Evolutionary conservation across 2,888 invertebrate genomes (phyloP).

Genomic region (Cistogaster globosa): DNA sequence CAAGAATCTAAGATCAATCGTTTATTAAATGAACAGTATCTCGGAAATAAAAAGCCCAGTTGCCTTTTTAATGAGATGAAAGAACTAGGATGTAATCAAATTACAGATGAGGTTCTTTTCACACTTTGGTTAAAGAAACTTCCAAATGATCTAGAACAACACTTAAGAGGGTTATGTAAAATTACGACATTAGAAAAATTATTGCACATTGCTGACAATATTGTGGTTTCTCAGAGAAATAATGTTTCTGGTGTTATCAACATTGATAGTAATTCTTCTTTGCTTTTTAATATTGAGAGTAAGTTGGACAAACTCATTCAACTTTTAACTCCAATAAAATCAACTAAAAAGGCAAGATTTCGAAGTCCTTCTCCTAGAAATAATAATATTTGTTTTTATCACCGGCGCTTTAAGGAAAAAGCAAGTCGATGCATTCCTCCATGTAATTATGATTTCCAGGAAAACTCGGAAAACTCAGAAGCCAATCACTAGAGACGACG

Average conservation of each 20-base stretch:
- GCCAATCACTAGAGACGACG: constrained; percentile 3
- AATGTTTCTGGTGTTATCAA: neutral
- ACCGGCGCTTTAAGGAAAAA: neutral
- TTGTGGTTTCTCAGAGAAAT: neutral
- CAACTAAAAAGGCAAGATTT: neutral
- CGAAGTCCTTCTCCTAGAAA: constrained; percentile 12
- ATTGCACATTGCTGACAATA: neutral
- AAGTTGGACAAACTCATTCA: neutral
- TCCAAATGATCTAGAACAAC: neutral
- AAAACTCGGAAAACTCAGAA: neutral
- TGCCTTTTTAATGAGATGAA: constrained; percentile 3
- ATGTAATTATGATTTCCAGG: neutral
- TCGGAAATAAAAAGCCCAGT: constrained; percentile 8
- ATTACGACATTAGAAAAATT: too few species aligned
- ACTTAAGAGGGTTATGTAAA: neutral
- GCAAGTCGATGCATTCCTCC: too few species aligned
- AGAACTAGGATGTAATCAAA: neutral
- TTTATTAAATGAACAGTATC: too few species aligned
- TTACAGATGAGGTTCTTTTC: too few species aligned
- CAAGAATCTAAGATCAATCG: too few species aligned
- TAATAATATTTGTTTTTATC: neutral
- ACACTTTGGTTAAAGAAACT: too few species aligned
- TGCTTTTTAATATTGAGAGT: neutral
- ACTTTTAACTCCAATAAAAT: neutral
- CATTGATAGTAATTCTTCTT: neutral